phyloP scores from a whole-genome alignment of 2,888 invertebrate genomes.

The Elegia similella region DNA sequence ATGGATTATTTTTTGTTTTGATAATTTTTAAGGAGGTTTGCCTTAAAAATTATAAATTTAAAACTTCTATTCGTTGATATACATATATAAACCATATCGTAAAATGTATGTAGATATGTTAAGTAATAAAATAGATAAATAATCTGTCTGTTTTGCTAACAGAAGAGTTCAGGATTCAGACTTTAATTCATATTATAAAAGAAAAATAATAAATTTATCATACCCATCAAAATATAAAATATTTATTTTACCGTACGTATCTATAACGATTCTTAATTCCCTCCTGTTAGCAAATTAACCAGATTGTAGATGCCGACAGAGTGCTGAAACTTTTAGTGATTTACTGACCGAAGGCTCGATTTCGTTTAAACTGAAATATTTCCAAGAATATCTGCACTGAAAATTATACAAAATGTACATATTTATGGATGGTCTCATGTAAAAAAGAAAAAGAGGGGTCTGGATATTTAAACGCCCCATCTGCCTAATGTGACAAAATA shows the following conservation, averaged over 20 bases:
- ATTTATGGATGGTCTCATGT: too few relatives aligned
- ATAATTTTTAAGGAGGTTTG: background rate
- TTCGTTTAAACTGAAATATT: too few relatives aligned
- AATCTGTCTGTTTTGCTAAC: background rate
- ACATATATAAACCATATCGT: conserved; percentile 2
- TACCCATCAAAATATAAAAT: background rate
- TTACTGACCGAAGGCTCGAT: too few relatives aligned
- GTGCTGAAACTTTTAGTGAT: background rate
- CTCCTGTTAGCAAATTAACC: conserved; percentile 9
- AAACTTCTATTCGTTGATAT: background rate
- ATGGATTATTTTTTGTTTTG: background rate
- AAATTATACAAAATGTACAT: too few relatives aligned
- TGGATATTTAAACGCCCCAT: too few relatives aligned
- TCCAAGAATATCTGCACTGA: too few relatives aligned
- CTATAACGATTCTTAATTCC: background rate
- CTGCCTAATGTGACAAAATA: too few relatives aligned
- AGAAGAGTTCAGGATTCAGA: background rate
- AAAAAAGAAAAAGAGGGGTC: too few relatives aligned
- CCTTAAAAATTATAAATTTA: conserved; percentile 2
- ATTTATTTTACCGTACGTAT: background rate
- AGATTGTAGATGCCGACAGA: conserved; percentile 9
- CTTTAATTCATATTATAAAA: too few relatives aligned
- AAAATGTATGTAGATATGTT: conserved; percentile 6
- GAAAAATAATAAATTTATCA: too few relatives aligned
- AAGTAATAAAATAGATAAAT: background rate